Percentiles rank a stretch among this genome's conserved stretches.
Conservation (phyloP, 1,140 invertebrate genomes). For the Daktulosphaira vitifoliae region DNA sequence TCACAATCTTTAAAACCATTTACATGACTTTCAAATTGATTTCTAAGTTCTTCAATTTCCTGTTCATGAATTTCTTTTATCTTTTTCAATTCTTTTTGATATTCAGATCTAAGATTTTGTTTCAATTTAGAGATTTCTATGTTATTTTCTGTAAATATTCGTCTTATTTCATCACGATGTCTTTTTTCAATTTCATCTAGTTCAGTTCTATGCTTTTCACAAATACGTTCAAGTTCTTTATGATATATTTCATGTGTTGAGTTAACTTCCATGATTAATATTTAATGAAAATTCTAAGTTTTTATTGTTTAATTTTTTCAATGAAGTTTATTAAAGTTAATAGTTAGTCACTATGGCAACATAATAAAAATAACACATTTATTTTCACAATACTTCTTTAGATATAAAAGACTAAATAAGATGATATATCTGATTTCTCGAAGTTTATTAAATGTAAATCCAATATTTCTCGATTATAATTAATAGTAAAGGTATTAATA, state of each 20-base stretch:
- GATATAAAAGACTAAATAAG: no score
- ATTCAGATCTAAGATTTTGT: not conserved
- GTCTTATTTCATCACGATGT: conserved; percentile 15
- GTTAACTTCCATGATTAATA: conserved; percentile 6
- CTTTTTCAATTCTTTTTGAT: conserved; percentile 2
- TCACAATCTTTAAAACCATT: conserved; percentile 21
- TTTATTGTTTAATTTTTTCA: no score
- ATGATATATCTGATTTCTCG: no score
- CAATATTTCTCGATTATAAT: no score
- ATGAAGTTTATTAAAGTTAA: no score
- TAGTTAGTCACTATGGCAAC: no score
- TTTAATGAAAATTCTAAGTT: no score
- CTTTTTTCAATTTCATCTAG: conserved; percentile 1
- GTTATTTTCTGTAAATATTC: not conserved
- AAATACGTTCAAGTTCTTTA: conserved; percentile 16
- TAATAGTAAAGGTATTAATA: no score
- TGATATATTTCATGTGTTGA: not conserved
- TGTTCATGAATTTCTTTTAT: conserved; percentile 10
- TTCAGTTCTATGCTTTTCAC: conserved; percentile 12
- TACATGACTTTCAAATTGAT: conserved; percentile 10
- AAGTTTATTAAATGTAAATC: no score
- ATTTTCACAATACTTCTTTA: no score
- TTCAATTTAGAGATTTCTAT: conserved; percentile 4
- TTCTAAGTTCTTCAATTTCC: conserved; percentile 10
- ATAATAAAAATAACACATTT: no score